A percentile compares a stretch with the other conserved stretches of the same genome.
Conservation (phyloP, 1,140 invertebrate species). For the Hermetia illucens region DNA sequence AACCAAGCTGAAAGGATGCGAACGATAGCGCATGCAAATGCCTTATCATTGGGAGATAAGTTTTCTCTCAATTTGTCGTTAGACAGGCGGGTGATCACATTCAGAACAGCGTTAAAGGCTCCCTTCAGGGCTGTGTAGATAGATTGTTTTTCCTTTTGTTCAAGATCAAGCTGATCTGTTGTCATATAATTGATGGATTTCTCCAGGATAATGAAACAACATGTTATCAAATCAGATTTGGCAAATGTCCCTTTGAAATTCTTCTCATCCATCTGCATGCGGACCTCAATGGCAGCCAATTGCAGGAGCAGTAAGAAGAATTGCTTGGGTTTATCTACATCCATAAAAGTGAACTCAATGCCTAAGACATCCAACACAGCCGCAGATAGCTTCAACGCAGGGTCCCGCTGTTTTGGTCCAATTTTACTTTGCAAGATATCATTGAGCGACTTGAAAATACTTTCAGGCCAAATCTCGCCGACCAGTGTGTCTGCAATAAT, state of each 20-base stretch:
- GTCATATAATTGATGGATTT: conserved; percentile 66
- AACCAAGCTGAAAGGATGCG: conserved; percentile 76
- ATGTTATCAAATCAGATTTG: conserved; percentile 59
- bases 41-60: conserved; percentile 46
- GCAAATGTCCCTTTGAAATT: conserved; percentile 60
- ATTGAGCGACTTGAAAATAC: conserved; percentile 58
- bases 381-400: conserved; percentile 68
- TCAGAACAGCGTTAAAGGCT: conserved; percentile 69
- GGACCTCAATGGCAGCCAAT: conserved; percentile 76
- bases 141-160: conserved; percentile 80
- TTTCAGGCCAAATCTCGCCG: conserved; percentile 62
- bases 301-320: conserved; percentile 75
- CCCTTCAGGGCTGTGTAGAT: conserved; percentile 81
- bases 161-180: conserved; percentile 64
- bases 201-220: conserved; percentile 76
- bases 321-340: conserved; percentile 63
- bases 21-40: conserved; percentile 69
- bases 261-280: conserved; percentile 82
- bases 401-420: conserved; percentile 72
- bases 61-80: conserved; percentile 55
- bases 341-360: conserved; percentile 63
- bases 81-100: conserved; percentile 53
- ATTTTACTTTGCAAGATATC: conserved; percentile 79
- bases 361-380: conserved; percentile 68
- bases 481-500: conserved; percentile 41